A percentile compares a stretch with the other conserved stretches of the same genome.
Evolutionary conservation across 2,888 invertebrate species (phyloP).

Genomic region (Pristionchus fissidentatus): DNA sequence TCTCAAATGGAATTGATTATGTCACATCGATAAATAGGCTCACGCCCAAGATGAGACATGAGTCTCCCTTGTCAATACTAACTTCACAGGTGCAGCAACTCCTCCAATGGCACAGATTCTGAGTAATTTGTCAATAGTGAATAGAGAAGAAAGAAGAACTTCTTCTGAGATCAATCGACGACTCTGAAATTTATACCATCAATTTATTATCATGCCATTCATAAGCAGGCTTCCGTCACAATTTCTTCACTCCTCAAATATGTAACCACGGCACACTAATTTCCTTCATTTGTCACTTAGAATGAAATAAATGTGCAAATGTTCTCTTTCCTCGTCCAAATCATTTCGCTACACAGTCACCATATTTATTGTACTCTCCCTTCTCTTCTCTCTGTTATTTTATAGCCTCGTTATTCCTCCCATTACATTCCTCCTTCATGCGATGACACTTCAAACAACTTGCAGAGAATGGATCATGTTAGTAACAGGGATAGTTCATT

Average conservation of each 20-base stretch:
- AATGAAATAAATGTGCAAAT: not conserved
- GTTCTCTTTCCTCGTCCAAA: not conserved
- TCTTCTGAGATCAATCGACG: slow-evolving; percentile 53
- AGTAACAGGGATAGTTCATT: not conserved
- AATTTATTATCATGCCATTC: not conserved
- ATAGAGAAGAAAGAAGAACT: slow-evolving; percentile 53
- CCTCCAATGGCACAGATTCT: slow-evolving; percentile 50
- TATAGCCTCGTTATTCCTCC: slow-evolving; percentile 37
- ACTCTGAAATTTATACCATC: not conserved
- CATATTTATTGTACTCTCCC: slow-evolving; percentile 7
- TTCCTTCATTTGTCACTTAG: not conserved
- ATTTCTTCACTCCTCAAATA: too few species aligned
- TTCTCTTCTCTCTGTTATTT: slow-evolving; percentile 22
- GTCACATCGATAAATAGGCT: not conserved
- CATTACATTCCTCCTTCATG: slow-evolving; percentile 30
- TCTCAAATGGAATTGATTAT: slow-evolving; percentile 4
- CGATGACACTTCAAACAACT: slow-evolving; percentile 36
- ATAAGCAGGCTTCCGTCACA: not conserved
- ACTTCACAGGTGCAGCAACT: not conserved
- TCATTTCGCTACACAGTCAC: slow-evolving; percentile 21
- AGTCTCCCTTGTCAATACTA: not conserved
- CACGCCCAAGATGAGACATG: not conserved
- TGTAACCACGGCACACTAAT: too few species aligned
- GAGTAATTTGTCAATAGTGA: slow-evolving; percentile 58
- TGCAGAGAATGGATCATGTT: not conserved